Conservation (phyloP, 2,797 vertebrate genomes). For the Lutjanus argentimaculatus region DNA sequence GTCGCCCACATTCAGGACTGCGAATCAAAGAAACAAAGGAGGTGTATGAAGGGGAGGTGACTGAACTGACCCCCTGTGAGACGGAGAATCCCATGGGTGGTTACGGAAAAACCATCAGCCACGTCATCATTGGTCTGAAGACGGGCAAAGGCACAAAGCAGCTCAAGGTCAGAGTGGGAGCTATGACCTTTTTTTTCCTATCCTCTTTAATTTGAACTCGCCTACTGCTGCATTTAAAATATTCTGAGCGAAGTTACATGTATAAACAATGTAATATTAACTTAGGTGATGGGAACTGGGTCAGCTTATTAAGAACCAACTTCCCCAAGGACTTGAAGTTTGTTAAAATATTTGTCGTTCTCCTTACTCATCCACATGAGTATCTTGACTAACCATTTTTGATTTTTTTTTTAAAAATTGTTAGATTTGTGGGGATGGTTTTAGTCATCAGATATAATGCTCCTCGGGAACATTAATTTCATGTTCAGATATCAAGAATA, state of each 20-base stretch:
- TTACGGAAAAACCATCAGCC: slow-evolving; percentile 98
- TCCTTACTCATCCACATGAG: background rate
- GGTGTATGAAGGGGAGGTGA: slow-evolving; percentile 99
- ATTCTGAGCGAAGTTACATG: background rate
- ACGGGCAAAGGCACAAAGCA: slow-evolving; percentile 99
- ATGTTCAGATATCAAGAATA: background rate
- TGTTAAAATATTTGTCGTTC: background rate
- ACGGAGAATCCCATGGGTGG: slow-evolving; percentile 99
- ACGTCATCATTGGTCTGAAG: slow-evolving; percentile 97
- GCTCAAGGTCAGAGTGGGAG: slow-evolving; percentile 89
- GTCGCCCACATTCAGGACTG: slow-evolving; percentile 86
- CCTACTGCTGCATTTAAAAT: background rate
- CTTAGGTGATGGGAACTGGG: background rate
- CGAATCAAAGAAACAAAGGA: slow-evolving; percentile 99
- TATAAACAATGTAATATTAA: background rate
- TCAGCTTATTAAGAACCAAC: background rate
- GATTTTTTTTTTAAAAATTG: background rate
- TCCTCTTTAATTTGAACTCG: background rate
- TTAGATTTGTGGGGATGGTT: background rate
- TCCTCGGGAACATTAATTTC: background rate
- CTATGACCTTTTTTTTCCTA: background rate
- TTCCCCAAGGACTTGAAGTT: background rate
- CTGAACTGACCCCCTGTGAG: slow-evolving; percentile 97
- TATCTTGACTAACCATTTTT: background rate
- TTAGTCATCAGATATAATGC: background rate